Percentiles rank a stretch among this genome's conserved stretches.
phyloP scores from a whole-genome alignment of 2,113 vertebrate species.

The Meles meles region DNA sequence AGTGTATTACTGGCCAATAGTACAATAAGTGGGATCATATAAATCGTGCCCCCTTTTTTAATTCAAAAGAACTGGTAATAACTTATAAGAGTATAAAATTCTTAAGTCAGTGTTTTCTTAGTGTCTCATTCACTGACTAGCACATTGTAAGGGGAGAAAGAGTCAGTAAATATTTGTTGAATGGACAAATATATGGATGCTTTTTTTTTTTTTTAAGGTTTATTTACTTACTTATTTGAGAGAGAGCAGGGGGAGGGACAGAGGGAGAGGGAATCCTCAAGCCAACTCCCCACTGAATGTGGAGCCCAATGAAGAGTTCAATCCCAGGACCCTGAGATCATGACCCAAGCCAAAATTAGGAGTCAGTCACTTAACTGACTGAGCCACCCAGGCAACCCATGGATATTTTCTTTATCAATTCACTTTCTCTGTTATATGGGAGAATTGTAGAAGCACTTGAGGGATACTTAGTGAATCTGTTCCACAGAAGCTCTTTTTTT shows the following conservation, averaged over 20 bases:
- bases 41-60: neutral
- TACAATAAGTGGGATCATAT: neutral
- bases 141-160: neutral
- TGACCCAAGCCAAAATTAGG: neutral
- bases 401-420: neutral
- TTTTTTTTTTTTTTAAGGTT: neutral
- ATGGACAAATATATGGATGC: neutral
- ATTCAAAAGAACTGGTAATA: neutral
- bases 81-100: neutral
- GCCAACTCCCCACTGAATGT: neutral
- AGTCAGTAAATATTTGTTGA: neutral
- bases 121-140: neutral
- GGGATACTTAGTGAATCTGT: neutral
- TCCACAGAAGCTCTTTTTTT: neutral
- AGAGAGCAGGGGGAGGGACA: neutral
- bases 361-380: neutral
- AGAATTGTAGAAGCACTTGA: neutral
- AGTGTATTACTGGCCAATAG: neutral
- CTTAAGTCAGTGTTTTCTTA: neutral
- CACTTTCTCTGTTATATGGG: neutral
- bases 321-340: neutral
- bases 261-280: neutral
- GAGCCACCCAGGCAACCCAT: neutral
- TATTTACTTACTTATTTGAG: neutral
- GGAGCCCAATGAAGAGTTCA: neutral